Percentiles rank a stretch among this genome's conserved stretches.
Evolutionary conservation across 2,888 invertebrate genomes (phyloP).

Genomic region (Phymatocera aterrima): DNA sequence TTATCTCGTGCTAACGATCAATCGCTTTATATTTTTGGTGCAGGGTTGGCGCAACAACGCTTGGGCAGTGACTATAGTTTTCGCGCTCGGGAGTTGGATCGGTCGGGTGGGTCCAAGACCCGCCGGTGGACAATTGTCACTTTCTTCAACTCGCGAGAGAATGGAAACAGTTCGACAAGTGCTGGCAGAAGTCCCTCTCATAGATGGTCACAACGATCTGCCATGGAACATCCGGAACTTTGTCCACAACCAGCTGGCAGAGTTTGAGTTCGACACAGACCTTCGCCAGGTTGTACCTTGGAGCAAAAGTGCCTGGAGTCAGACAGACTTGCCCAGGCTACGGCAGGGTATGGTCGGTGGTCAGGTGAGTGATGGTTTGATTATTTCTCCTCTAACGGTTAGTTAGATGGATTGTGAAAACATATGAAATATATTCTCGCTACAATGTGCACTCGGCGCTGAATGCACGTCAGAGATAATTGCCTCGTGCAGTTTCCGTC

Average conservation of each 20-base stretch:
- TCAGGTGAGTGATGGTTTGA: slow-evolving; percentile 75
- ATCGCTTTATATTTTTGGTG: background rate
- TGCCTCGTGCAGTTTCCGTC: background rate
- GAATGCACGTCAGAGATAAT: background rate
- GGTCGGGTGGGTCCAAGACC: slow-evolving; percentile 65
- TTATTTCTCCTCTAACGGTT: background rate
- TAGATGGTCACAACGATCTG: slow-evolving; percentile 86
- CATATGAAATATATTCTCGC: background rate
- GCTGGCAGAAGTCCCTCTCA: slow-evolving; percentile 81
- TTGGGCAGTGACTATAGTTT: slow-evolving; percentile 65
- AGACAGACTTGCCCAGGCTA: slow-evolving; percentile 85
- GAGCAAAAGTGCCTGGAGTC: slow-evolving; percentile 87
- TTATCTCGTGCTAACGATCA: background rate
- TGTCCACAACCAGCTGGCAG: slow-evolving; percentile 85
- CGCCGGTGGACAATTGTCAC: slow-evolving; percentile 72
- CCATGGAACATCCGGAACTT: slow-evolving; percentile 94
- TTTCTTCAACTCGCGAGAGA: slow-evolving; percentile 78
- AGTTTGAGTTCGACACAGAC: slow-evolving; percentile 82
- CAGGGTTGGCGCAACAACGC: slow-evolving; percentile 55
- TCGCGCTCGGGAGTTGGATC: slow-evolving; percentile 67
- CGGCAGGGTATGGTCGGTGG: slow-evolving; percentile 86
- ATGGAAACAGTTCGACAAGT: slow-evolving; percentile 81
- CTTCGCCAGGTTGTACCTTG: slow-evolving; percentile 84
- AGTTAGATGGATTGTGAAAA: background rate
- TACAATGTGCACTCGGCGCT: background rate